Evolutionary conservation across 2,888 invertebrate species (phyloP).

Genomic region (Dichetophora obliterata): DNA sequence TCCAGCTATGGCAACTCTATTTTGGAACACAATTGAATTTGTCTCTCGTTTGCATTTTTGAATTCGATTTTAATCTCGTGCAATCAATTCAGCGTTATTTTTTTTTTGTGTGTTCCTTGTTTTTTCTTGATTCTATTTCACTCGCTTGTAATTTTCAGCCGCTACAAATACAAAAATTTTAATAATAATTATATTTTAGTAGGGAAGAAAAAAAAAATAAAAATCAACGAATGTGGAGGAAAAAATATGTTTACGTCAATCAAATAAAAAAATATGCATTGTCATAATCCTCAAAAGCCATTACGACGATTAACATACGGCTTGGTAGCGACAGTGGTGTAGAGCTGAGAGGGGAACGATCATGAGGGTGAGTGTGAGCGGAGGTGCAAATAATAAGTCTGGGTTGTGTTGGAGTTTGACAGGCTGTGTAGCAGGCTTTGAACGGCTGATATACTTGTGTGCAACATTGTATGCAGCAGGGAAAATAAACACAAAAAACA

Average conservation of each 20-base stretch:
- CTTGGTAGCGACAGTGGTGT: neutral
- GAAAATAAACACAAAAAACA: no score
- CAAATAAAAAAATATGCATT: conserved; percentile 63
- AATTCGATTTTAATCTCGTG: conserved; percentile 53
- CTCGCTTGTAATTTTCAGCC: conserved; percentile 10
- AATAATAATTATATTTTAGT: conserved; percentile 45
- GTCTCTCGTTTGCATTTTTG: conserved; percentile 11
- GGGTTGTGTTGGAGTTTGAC: neutral
- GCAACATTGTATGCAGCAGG: neutral
- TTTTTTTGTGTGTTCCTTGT: conserved; percentile 57
- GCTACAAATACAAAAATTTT: conserved; percentile 37
- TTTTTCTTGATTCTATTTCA: conserved; percentile 41
- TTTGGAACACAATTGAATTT: conserved; percentile 34
- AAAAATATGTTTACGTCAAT: conserved; percentile 63
- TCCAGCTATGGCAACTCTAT: neutral
- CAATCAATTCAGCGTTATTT: conserved; percentile 38
- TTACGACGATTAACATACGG: conserved; percentile 38
- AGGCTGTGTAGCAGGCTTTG: neutral
- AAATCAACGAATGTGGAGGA: neutral
- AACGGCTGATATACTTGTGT: neutral
- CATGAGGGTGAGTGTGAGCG: neutral
- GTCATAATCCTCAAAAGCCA: conserved; percentile 56
- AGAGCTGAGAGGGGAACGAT: neutral
- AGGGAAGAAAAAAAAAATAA: conserved; percentile 18
- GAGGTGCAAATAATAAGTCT: neutral